These are phyloP conservation scores for Gracilinanus agilis DNA, from an alignment of 2,113 vertebrate genomes.

Conservation along the genomic window DNA sequence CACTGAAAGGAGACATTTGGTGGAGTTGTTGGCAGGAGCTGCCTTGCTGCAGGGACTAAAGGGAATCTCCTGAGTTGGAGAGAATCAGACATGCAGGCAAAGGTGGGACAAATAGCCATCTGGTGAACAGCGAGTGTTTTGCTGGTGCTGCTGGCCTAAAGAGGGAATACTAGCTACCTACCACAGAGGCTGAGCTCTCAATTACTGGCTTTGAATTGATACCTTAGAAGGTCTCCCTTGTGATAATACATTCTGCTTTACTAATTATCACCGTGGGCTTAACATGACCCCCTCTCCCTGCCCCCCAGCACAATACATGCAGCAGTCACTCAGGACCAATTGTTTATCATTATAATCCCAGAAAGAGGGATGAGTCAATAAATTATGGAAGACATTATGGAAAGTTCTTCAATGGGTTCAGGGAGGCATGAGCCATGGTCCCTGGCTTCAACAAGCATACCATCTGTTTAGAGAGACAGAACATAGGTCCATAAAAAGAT, in stretches of 20 bases:
- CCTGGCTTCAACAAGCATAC: slow-evolving; percentile 27
- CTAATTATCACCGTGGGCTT: background rate
- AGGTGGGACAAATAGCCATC: slow-evolving; percentile 78
- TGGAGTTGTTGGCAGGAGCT: slow-evolving; percentile 75
- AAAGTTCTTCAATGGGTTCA: background rate
- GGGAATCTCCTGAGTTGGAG: slow-evolving; percentile 64
- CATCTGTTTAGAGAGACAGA: background rate
- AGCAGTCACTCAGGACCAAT: background rate
- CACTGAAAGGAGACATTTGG: slow-evolving; percentile 79
- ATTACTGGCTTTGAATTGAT: slow-evolving; percentile 52
- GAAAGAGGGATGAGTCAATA: slow-evolving; percentile 14
- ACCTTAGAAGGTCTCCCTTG: slow-evolving; percentile 30
- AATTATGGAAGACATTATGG: background rate
- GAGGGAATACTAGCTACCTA: slow-evolving; percentile 51
- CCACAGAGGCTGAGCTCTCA: slow-evolving; percentile 22
- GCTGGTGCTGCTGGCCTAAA: slow-evolving; percentile 61
- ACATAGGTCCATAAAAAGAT: background rate
- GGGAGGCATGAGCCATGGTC: background rate
- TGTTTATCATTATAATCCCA: background rate
- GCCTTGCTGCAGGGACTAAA: slow-evolving; percentile 69
- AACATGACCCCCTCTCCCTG: background rate
- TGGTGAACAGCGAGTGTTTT: slow-evolving; percentile 69
- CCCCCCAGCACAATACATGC: background rate
- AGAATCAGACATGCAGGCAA: slow-evolving; percentile 62
- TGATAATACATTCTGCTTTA: background rate